Base-by-base conservation (phyloP, 2,113 vertebrate genomes). In the Sapayoa aenigma region DNA sequence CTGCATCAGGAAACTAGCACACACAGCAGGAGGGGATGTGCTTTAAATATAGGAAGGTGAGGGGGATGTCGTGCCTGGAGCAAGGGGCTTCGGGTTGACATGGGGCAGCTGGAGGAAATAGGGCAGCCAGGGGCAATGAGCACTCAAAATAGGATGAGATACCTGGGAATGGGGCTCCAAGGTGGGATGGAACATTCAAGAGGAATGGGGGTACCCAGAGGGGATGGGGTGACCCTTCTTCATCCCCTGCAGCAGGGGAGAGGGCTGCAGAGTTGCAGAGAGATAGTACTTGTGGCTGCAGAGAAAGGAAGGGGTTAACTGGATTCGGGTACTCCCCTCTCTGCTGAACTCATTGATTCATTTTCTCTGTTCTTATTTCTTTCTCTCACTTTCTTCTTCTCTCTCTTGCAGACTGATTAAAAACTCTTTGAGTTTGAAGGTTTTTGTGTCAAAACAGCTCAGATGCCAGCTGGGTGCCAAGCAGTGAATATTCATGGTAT, bases 361-460 rank as follows among this genome's bases (percentile, higher is more conserved):
- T 88, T 94, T 84, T 88, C 81, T 94, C 88, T 96, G 49, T 95
- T 96, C 92, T 87, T 81, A 59, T 84, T 93, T 86, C 94, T 95
- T 97, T 94, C 85, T 95, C 80, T 92, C 90, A 80, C 90, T 94
- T 95, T 93, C 90, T 90, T 94, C 96, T 97, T 96, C 94, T 87
- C 90, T 94, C 91, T 94, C 86, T 95, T 87, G 63, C 89, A 95
- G 93, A 84, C 96, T 97, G 95, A 97, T 96, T 94, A 94, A 95
- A 97, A 97, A 94, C 86, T 95, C 93, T 96, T 97, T 96, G 97
- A 96, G 93, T 97, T 96, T 94, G 95, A 97, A 97, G 94, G 96
- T 83, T 93, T 97, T 94, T 95, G 95, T 97, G 96, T 97, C 96
- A 97, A 95, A 96, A 97, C 76, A 97, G 89, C 93, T 97, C 96